phyloP scores from a whole-genome alignment of 1,140 invertebrate genomes.

The Bathynomus jamesi region DNA sequence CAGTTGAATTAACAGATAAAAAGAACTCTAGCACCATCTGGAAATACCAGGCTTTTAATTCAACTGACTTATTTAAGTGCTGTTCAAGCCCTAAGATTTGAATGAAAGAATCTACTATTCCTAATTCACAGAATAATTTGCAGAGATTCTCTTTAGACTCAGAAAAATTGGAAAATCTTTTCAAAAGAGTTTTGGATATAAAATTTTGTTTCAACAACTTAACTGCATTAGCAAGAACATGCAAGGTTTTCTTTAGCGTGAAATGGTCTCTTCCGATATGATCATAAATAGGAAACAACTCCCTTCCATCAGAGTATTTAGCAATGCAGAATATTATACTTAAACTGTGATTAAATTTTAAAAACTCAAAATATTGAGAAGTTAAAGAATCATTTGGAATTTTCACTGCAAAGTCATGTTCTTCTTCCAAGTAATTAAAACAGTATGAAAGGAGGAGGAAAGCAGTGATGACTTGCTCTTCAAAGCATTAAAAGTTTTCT shows the following conservation, averaged over 20 bases:
- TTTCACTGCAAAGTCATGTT: background rate
- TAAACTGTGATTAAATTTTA: conserved; percentile 20
- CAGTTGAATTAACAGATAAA: background rate
- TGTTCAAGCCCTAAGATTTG: background rate
- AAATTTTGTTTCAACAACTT: background rate
- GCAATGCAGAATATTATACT: conserved; percentile 22
- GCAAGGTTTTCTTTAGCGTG: background rate
- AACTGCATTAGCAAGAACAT: background rate
- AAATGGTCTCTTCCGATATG: background rate
- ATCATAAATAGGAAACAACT: conserved; percentile 24
- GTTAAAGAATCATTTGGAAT: background rate
- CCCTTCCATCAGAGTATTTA: conserved; percentile 27
- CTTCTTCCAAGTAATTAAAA: conserved; percentile 18
- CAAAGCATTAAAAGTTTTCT: conserved; percentile 27
- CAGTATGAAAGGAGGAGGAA: conserved; percentile 18
- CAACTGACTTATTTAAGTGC: background rate
- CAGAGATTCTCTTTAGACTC: background rate
- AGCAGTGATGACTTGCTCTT: conserved; percentile 25
- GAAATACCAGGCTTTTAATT: background rate
- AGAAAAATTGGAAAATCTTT: background rate
- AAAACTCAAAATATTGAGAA: conserved; percentile 9
- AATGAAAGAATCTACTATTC: background rate
- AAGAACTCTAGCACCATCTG: background rate
- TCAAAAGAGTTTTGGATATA: background rate
- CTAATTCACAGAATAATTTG: background rate